Evolutionary conservation across 2,888 invertebrate genomes (phyloP).

Genomic region (Heliothis peltigera): DNA sequence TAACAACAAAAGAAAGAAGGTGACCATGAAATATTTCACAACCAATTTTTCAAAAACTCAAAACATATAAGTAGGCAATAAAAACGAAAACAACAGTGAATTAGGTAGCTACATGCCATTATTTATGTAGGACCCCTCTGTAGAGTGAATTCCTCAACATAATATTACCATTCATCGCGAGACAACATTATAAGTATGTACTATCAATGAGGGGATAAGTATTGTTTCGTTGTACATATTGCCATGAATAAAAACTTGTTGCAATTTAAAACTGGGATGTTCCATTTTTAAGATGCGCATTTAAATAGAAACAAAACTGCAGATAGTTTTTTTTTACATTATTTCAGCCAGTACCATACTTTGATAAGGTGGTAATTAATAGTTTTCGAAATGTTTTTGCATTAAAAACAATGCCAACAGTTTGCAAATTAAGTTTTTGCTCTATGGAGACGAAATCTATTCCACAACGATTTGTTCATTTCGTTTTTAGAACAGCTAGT

Average conservation of each 20-base stretch:
- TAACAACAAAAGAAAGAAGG: neutral
- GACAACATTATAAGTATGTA: conserved; percentile 15
- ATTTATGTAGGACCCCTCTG: conserved; percentile 40
- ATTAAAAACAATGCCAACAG: neutral
- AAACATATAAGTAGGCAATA: neutral
- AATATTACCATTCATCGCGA: conserved; percentile 44
- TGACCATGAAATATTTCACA: neutral
- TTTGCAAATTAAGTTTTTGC: neutral
- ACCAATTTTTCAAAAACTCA: neutral
- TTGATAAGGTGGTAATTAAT: neutral
- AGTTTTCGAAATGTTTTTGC: too few species aligned
- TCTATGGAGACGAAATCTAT: neutral
- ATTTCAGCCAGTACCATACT: conserved; percentile 1
- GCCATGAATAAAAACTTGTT: conserved; percentile 28
- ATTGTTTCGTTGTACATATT: conserved; percentile 36
- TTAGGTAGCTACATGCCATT: conserved; percentile 18
- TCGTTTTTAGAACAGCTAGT: conserved; percentile 65
- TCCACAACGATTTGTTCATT: conserved; percentile 59
- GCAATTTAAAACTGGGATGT: conserved; percentile 16
- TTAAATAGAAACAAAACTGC: neutral
- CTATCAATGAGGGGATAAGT: conserved; percentile 34
- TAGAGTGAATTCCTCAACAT: conserved; percentile 23
- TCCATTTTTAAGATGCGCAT: conserved; percentile 2
- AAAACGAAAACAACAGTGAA: conserved; percentile 17
- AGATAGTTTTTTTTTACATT: neutral